Evolutionary conservation across 2,113 vertebrate genomes (phyloP), one percentile per base, ranked within the genome.

Genomic region (Sarotherodon lohbergeri): DNA sequence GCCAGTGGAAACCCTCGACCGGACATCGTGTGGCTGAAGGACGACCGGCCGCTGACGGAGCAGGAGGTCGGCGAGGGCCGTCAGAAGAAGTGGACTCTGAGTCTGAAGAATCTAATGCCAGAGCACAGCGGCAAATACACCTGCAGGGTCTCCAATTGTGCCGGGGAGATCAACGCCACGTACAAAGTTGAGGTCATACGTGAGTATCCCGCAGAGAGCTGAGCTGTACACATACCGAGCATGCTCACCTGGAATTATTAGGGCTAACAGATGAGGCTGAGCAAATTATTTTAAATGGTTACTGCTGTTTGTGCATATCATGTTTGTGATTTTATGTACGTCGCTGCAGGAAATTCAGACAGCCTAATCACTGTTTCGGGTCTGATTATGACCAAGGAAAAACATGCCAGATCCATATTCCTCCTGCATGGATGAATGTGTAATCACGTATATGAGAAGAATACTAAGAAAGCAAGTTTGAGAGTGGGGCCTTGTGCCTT

Each of bases 161-260:
- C 97, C 0, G 99, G 99, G 0, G 98, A 99, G 94, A 99, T 99
- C 96, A 99, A 99, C 1, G 98, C 99, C 1, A 99, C 99, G 0
- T 99, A 99, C 93, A 99, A 99, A 95, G 98, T 99, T 11, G 99
- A 99, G 93, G 99, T 99, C 48, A 99, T 99, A 96, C 98, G 98
- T 99, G 97, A 98, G 98, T 99, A 92, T 89, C 89, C 52, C 10
- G 3, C 43, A 27, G 34, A 86, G 86, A 68, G 39, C 80, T 83
- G 86, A 76, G 54, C 63, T 73, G 57, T n/a, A 22, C 22, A 2
- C 86, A 81, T 52, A 68, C 46, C 54, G 27, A 50, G 59, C 24
- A 29, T 4, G 24, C 32, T 81, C 84, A 91, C 85, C 88, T 89
- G 80, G 71, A 90, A 84, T 76, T 32, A 83, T 56, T 57, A 57